Percentiles rank a stretch among this genome's conserved stretches.
Evolutionary conservation across 1,140 invertebrate species (phyloP).

Genomic region (Drosophila oshimai): DNA sequence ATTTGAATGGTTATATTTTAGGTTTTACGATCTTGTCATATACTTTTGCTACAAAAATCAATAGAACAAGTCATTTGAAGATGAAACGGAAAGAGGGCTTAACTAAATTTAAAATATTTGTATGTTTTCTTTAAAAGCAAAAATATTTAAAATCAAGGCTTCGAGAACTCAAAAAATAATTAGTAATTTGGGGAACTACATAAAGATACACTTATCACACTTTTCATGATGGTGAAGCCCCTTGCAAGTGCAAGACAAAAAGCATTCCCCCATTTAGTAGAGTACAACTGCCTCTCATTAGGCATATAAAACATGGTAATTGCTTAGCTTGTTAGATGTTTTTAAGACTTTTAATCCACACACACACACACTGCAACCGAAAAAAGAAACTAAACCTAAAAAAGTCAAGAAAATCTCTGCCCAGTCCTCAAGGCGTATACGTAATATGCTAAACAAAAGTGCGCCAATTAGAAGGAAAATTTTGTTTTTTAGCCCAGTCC

Average conservation of each 20-base stretch:
- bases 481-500: slow-evolving; percentile 61
- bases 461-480: slow-evolving; percentile 77
- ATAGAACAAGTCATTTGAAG: too few relatives aligned
- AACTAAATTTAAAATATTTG: too few relatives aligned
- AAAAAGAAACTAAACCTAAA: slow-evolving; percentile 14
- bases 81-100: too few relatives aligned
- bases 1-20: not conserved
- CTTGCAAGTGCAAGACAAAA: not conserved
- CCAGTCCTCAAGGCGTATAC: slow-evolving; percentile 32
- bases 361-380: not conserved
- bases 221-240: not conserved
- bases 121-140: too few relatives aligned
- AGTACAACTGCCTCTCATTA: slow-evolving; percentile 19
- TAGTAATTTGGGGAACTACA: too few relatives aligned
- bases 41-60: too few relatives aligned
- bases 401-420: slow-evolving; percentile 2
- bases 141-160: too few relatives aligned
- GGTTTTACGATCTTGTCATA: too few relatives aligned
- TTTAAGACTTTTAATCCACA: slow-evolving; percentile 53
- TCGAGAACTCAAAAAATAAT: too few relatives aligned
- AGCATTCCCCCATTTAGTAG: slow-evolving; percentile 1
- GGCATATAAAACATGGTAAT: slow-evolving; percentile 49
- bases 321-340: slow-evolving; percentile 72
- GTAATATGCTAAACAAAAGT: slow-evolving; percentile 76
- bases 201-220: not conserved